Percentiles rank a stretch among this genome's conserved stretches.
phyloP scores from a whole-genome alignment of 2,888 invertebrate species.

The Smittia sp. region DNA sequence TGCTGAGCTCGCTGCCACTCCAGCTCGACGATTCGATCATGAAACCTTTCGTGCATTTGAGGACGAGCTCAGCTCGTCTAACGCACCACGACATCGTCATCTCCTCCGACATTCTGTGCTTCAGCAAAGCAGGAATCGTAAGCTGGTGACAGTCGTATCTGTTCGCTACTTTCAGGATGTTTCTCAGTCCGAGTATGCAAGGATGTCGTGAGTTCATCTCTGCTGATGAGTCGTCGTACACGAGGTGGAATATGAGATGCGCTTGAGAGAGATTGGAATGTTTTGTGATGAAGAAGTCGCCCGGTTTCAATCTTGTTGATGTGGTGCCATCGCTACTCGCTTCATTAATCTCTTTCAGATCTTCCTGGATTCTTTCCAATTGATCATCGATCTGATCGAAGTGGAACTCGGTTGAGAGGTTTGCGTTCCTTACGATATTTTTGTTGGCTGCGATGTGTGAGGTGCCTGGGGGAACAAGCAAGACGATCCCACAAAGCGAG shows the following conservation, averaged over 20 bases:
- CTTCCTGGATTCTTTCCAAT: constrained; percentile 66
- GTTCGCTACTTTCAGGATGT: constrained; percentile 93
- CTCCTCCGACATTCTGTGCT: constrained; percentile 92
- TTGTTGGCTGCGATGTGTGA: constrained; percentile 50
- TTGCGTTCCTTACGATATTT: constrained; percentile 52
- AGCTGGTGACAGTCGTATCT: constrained; percentile 89
- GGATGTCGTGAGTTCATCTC: constrained; percentile 96
- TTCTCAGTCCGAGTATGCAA: constrained; percentile 88
- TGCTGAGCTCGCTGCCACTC: constrained; percentile 80
- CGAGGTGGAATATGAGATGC: constrained; percentile 94
- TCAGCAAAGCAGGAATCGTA: constrained; percentile 86
- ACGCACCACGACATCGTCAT: constrained; percentile 97
- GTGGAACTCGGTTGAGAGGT: constrained; percentile 87
- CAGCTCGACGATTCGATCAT: constrained; percentile 97
- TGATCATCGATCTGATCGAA: constrained; percentile 80
- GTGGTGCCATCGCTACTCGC: constrained; percentile 41
- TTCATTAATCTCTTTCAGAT: constrained; percentile 54
- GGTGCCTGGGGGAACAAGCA: constrained; percentile 58
- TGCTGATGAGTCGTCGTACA: constrained; percentile 77
- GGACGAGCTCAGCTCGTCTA: constrained; percentile 92
- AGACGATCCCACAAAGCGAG: constrained; percentile 82
- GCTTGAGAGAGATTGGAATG: constrained; percentile 94
- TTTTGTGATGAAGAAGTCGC: constrained; percentile 80
- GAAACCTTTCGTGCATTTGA: constrained; percentile 99
- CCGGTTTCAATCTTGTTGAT: constrained; percentile 64